Evolutionary conservation across 2,113 vertebrate genomes (phyloP), one percentile per base, ranked within the genome.

Genomic region (Corythornis vintsioides): DNA sequence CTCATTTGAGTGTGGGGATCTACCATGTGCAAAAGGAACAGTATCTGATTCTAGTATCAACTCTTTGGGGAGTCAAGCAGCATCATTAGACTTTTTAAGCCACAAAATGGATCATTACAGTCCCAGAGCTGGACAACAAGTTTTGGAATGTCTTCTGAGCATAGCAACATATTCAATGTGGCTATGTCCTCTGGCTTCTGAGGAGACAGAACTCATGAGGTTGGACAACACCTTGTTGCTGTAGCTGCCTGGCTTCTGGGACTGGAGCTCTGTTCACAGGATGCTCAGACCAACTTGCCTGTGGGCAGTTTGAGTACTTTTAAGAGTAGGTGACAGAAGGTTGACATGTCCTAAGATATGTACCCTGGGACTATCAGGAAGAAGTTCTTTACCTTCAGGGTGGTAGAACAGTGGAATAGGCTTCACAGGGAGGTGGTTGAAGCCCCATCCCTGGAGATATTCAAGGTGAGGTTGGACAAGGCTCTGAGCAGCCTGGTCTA

Each of bases 161-260:
- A 1, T 21, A 38, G 25, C 28, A 50, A 0, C 45, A 10, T 33
- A 2, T 74, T 43, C 42, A 33, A 10, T 13, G 8, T 55, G 52
- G 14, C 52, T 3, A 61, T 88, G 21, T 63, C 33, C 18, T 86
- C 22, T 70, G 45, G 28, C 55, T 89, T 28, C 64, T 57, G 48
- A 55, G 65, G 65, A 66, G 56, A 35, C 7, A 13, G 15, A 74
- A 38, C 47, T 77, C 15, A 0, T 48, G 57, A 47, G 7, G 5
- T 31, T 72, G 72, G 31, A 12, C 15, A 56, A 28, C 11, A 8
- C 11, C 35, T 48, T 75, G 24, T 21, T 47, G 22, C 55, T 88
- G 40, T 31, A 65, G 45, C 64, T 70, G 0, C 24, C 14, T 77
- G 72, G 4, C 18, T 76, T 50, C 74, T 91, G 59, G 3, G 9